Evolutionary conservation across 2,797 vertebrate species (phyloP), one percentile per base, ranked within the genome.

Genomic region (Molossus molossus): DNA sequence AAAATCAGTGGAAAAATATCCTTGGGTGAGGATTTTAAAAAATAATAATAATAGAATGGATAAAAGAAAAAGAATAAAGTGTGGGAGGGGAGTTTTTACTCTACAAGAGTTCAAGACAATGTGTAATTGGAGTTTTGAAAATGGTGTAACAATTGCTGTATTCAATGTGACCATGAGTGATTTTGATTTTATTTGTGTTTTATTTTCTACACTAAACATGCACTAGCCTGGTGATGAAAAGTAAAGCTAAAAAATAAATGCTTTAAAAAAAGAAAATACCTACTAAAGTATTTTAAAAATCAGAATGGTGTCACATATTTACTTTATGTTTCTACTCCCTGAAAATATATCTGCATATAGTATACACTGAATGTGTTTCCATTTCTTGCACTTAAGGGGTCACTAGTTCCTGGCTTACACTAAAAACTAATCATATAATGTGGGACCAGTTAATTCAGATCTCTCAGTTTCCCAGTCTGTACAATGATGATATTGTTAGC

Each of bases 161-260:
- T 17, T 45, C 62, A 70, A 77, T 13, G 2, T 62, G 62, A 77
- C 88, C 33, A 11, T 82, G 55, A 88, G 27, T 17, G 10, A 83
- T 83, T 83, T 87, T 40, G 1, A 69, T 75, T 92, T 88, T 88
- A 33, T 55, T 60, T 60, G 27, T 55, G 37, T 27, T 91, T 27
- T 80, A 89, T 90, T 83, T 88, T 48, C 25, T 83, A 48, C 20
- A 76, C 45, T 15, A 48, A 76, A 53, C 40, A 76, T 87, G 27
- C 83, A 76, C 27, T 62, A 62, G 27, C 82, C 69, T 33, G 25
- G 21, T 83, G 53, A 27, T 55, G 6, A 82, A 55, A 50, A 76
- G 50, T 50, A 90, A 79, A 84, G 29, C 55, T 67, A 55, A 72
- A 92, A 73, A 86, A 69, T 25, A 50, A 92, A 53, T 58, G 72